Evolutionary conservation across 1,140 invertebrate genomes (phyloP).

Genomic region (Aphis gossypii): DNA sequence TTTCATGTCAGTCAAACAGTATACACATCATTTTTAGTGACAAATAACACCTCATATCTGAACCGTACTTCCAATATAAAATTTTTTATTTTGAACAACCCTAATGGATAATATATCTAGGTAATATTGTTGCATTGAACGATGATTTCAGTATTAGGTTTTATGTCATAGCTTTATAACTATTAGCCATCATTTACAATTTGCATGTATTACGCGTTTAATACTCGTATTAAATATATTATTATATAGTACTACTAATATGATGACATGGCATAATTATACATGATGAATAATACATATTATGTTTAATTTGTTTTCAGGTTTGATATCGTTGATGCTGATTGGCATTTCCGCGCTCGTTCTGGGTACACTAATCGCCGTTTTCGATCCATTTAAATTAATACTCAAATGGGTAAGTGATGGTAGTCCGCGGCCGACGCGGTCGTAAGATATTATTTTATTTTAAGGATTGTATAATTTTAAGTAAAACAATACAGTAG

Average conservation of each 20-base stretch:
- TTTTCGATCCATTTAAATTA: conserved; percentile 75
- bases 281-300: not conserved
- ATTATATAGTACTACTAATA: not conserved
- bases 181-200: not conserved
- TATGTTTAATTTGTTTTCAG: conserved; percentile 67
- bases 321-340: conserved; percentile 72
- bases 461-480: not conserved
- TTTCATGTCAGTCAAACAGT: not conserved
- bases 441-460: not conserved
- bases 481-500: not conserved
- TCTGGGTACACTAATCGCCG: conserved; percentile 69
- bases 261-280: not conserved
- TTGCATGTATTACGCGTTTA: not conserved
- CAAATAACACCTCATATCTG: not conserved
- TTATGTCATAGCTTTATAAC: not conserved
- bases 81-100: not conserved
- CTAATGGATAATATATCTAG: not conserved
- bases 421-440: not conserved
- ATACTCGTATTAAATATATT: not conserved
- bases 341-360: conserved; percentile 72
- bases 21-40: not conserved
- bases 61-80: not conserved
- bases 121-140: not conserved
- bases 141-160: not conserved
- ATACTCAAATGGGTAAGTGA: conserved; percentile 73